phyloP scores from a whole-genome alignment of 2,888 invertebrate species.

The Syritta pipiens region DNA sequence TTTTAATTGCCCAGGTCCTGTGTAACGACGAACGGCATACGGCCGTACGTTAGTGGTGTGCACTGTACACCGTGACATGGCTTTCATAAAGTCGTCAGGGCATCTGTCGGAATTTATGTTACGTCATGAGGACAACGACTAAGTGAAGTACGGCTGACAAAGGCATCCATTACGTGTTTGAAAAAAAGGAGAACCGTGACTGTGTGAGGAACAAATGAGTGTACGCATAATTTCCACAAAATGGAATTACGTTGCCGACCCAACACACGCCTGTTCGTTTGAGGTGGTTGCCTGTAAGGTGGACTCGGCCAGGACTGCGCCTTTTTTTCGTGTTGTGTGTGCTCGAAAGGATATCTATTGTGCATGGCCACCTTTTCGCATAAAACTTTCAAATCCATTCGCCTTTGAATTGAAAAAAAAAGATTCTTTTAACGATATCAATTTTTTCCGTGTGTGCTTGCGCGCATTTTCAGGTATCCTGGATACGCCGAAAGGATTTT shows the following conservation, averaged over 20 bases:
- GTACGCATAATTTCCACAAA: too few species aligned
- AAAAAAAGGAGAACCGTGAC: too few species aligned
- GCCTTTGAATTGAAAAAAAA: not conserved
- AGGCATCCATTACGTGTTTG: not conserved
- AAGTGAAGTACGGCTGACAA: not conserved
- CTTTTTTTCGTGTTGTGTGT: too few species aligned
- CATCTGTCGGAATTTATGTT: slow-evolving; percentile 1
- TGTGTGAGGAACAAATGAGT: too few species aligned
- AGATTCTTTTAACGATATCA: slow-evolving; percentile 4
- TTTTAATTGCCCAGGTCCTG: slow-evolving; percentile 8
- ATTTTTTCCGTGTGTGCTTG: slow-evolving; percentile 6
- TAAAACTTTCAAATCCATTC: not conserved
- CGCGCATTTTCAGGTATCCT: slow-evolving; percentile 80
- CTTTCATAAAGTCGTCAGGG: slow-evolving; percentile 24
- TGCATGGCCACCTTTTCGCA: not conserved
- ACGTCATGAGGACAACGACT: not conserved
- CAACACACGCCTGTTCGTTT: too few species aligned
- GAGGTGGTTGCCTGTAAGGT: too few species aligned
- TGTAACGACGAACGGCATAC: too few species aligned
- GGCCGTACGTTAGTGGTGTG: too few species aligned
- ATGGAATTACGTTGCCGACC: too few species aligned
- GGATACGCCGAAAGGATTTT: slow-evolving; percentile 84
- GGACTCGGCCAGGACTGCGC: too few species aligned
- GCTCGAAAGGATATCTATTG: too few species aligned
- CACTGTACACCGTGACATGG: too few species aligned